Evolutionary conservation across 2,113 vertebrate species (phyloP).

Genomic region (Leuciscus idus): DNA sequence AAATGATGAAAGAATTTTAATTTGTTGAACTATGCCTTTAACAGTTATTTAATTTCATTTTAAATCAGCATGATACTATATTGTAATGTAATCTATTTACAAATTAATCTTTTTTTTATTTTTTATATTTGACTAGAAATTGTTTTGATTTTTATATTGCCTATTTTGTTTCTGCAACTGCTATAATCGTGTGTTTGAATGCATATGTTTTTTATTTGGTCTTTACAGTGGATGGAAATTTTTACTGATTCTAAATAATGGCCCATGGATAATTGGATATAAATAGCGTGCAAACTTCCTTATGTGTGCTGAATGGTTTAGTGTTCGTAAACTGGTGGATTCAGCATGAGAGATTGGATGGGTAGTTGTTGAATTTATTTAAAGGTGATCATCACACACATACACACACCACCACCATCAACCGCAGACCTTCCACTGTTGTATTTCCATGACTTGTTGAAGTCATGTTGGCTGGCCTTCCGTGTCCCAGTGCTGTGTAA

Average conservation of each 20-base stretch:
- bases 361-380: background rate
- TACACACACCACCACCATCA: background rate
- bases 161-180: too few species aligned
- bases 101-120: too few species aligned
- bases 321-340: background rate
- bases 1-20: too few species aligned
- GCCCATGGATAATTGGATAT: background rate
- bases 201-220: background rate
- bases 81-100: too few species aligned
- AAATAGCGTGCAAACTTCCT: background rate
- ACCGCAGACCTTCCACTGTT: background rate
- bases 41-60: too few species aligned
- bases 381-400: background rate
- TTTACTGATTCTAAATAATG: background rate
- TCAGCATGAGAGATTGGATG: background rate
- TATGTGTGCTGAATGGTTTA: background rate
- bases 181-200: too few species aligned
- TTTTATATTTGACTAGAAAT: too few species aligned
- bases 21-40: too few species aligned
- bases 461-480: background rate
- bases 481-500: background rate
- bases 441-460: background rate
- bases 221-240: background rate
- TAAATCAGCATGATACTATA: too few species aligned
- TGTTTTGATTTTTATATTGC: too few species aligned